Base-by-base conservation (phyloP, 2,888 invertebrate species). In the Schizotus pectinicornis region DNA sequence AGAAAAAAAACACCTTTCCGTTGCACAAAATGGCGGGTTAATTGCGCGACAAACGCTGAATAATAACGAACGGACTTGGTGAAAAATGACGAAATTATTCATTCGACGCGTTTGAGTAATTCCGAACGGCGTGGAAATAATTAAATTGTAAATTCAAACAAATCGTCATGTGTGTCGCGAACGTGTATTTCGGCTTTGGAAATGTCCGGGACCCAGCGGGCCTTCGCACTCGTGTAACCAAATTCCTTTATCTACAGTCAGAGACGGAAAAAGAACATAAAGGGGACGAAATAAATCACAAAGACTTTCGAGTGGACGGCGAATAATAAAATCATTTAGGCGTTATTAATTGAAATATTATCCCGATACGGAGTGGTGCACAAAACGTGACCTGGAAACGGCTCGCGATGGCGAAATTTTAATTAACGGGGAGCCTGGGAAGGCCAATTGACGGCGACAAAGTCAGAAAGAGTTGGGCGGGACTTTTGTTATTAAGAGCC, bases 271-370 rank as follows among this genome's bases (percentile, higher is more conserved):
- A 39, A 50, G 7, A 30, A 31, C 9, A 49, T 11, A 39, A 11
- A 13, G 37, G 11, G 32, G 37, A 22, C 22, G 22, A 22, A 5
- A 48, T 49, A 56, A 43, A 56, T 43, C 49, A 49, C 32, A 9
- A 7, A 13, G 47, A n/a, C 35, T 31, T 33, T 13, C 7, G 13
- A 9, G 8, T 9, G 30, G 32, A 41, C 34, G 37, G 11, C 32
- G 39, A n/a, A 62, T 53, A 59, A 59, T 54, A 54, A 61, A 56
- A 56, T 53, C 64, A 61, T 55, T 58, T 56, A 38, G 51, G 47
- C 50, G 51, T 61, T 61, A 58, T 65, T 65, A 63, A 63, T 61
- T 50, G 61, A 61, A 61, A 61, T 63, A 63, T 61, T 61, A 61
- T 63, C 55, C 59, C 33, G 41, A 56, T 60, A 35, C 31, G 50